Base-by-base conservation (phyloP, 2,113 vertebrate genomes). In the Sander lucioperca region DNA sequence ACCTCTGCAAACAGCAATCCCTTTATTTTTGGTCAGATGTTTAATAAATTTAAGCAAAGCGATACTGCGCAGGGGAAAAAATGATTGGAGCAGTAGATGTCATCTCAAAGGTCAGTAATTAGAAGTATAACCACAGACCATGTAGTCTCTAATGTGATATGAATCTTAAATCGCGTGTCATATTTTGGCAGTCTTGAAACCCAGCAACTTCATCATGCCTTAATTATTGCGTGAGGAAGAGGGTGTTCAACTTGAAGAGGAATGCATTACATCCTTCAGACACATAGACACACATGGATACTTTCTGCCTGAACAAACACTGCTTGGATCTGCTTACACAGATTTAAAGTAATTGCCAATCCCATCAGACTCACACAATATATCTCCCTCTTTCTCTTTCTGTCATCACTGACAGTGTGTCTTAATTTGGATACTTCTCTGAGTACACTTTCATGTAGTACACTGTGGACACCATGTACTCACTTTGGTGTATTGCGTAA, bases 231-330 rank as follows among this genome's bases (percentile, higher is more conserved):
- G 6, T 36, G 58, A 74, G 76, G 80, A 72, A 74, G 77, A 70
- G 7, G 74, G 86, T 66, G 70, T 85, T 81, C 71, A 50, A 43
- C 72, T 45, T 12, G 8, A 67, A 51, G 51, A 83, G 47, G 82
- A 85, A 87, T 74, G 61, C 57, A 57, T 78, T 67, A 88, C 53
- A 45, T 82, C 68, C 66, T 77, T 53, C 79, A 82, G 78, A 83
- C 45, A 71, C 3, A 50, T 10, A 16, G 81, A 86, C 80, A 81
- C 68, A 78, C 39, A 48, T 54, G 54, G 77, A 66, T 50, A 10
- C 6, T 30, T 61, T 69, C 15, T 83, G 77, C 74, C 86, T 83
- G 79, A 69, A 77, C 61, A 90, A 92, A 90, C 81, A 88, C 71
- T 74, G 14, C 45, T 57, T 82, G 69, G 65, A 74, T 85, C 70